These are phyloP conservation scores for Teleopsis dalmanni DNA, from an alignment of 1,140 invertebrate species.

Conservation along the genomic window DNA sequence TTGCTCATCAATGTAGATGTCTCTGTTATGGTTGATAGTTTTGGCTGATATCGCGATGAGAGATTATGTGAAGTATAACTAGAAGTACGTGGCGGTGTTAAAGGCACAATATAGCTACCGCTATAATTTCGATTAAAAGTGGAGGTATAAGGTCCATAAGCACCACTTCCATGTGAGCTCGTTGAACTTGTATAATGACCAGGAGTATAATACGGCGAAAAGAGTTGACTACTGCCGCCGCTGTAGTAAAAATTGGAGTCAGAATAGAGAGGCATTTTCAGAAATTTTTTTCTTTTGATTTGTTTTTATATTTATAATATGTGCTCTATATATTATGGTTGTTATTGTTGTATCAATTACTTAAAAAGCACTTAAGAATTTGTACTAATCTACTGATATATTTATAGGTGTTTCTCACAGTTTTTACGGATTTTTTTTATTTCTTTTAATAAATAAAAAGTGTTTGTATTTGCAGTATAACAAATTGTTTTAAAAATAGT, in stretches of 20 bases:
- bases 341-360: background rate
- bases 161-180: conserved; percentile 13
- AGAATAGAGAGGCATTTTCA: conserved; percentile 38
- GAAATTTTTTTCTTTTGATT: background rate
- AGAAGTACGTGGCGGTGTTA: conserved; percentile 22
- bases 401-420: background rate
- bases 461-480: too few species aligned
- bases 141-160: conserved; percentile 10
- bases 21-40: conserved; percentile 66
- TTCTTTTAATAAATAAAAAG: too few species aligned
- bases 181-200: conserved; percentile 22
- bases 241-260: conserved; percentile 40
- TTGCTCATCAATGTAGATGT: conserved; percentile 35
- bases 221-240: conserved; percentile 45
- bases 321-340: background rate
- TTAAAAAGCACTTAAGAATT: background rate
- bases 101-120: conserved; percentile 32
- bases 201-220: conserved; percentile 51
- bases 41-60: conserved; percentile 56
- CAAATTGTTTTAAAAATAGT: too few species aligned
- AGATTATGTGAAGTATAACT: conserved; percentile 25
- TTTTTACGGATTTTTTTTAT: too few species aligned
- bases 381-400: background rate
- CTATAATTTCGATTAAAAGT: conserved; percentile 30
- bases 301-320: background rate